These are phyloP conservation scores for Pterocles burchelli DNA, from an alignment of 2,113 vertebrate species.

Conservation along the genomic window DNA sequence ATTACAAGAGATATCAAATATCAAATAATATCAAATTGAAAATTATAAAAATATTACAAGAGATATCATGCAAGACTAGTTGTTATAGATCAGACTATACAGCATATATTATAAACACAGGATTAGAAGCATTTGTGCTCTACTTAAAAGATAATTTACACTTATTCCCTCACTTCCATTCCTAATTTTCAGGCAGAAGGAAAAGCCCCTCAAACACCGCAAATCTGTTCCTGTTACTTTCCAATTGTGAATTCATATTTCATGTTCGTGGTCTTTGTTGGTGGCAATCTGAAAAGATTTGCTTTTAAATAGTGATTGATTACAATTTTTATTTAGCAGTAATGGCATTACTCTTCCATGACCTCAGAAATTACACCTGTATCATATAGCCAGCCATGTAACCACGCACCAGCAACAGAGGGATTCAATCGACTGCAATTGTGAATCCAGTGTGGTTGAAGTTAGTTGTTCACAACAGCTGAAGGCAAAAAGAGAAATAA, in stretches of 20 bases:
- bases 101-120: background rate
- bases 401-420: background rate
- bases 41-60: no score
- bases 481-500: background rate
- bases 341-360: background rate
- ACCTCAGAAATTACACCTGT: background rate
- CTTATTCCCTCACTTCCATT: slow-evolving; percentile 30
- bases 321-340: background rate
- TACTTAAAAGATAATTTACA: slow-evolving; percentile 16
- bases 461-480: background rate
- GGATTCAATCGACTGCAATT: background rate
- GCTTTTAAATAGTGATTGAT: background rate
- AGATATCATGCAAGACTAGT: background rate
- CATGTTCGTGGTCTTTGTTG: slow-evolving; percentile 40
- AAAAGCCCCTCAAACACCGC: background rate
- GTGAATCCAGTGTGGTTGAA: background rate
- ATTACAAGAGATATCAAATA: background rate
- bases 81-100: background rate
- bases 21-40: no score
- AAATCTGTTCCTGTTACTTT: background rate
- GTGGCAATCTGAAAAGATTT: slow-evolving; percentile 33
- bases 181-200: background rate
- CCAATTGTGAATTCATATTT: background rate
- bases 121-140: background rate
- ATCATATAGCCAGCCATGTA: background rate